Evolutionary conservation across 2,797 vertebrate genomes (phyloP).

Genomic region (Myripristis murdjan): DNA sequence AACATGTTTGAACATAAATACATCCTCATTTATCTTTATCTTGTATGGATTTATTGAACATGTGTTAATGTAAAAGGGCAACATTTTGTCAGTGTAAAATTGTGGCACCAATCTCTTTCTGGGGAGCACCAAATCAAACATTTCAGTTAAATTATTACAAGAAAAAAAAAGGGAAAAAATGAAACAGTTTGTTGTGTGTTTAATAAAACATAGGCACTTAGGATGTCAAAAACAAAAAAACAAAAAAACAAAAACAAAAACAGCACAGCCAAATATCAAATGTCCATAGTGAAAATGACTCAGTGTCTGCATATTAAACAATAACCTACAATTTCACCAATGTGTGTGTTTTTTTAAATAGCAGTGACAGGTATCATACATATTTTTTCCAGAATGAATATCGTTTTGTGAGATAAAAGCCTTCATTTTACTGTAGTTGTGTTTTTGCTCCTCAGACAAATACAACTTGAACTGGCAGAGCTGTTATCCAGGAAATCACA

Average conservation of each 20-base stretch:
- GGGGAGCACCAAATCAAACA: too few species aligned
- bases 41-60: too few species aligned
- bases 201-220: background rate
- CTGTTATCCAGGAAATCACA: background rate
- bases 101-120: too few species aligned
- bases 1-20: too few species aligned
- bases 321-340: too few species aligned
- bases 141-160: background rate
- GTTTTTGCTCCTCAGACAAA: slow-evolving; percentile 16
- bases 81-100: too few species aligned
- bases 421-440: background rate
- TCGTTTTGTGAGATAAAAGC: background rate
- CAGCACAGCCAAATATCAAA: background rate
- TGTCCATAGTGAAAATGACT: background rate
- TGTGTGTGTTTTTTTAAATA: background rate
- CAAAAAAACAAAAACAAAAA: too few species aligned
- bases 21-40: too few species aligned
- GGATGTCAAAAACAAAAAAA: slow-evolving; percentile 10
- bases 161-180: background rate
- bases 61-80: too few species aligned
- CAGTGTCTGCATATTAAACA: too few species aligned
- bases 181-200: too few species aligned
- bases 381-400: background rate
- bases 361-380: background rate
- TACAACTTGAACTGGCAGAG: background rate